phyloP scores from a whole-genome alignment of 1,140 invertebrate genomes.

The Trachymyrmex septentrionalis region DNA sequence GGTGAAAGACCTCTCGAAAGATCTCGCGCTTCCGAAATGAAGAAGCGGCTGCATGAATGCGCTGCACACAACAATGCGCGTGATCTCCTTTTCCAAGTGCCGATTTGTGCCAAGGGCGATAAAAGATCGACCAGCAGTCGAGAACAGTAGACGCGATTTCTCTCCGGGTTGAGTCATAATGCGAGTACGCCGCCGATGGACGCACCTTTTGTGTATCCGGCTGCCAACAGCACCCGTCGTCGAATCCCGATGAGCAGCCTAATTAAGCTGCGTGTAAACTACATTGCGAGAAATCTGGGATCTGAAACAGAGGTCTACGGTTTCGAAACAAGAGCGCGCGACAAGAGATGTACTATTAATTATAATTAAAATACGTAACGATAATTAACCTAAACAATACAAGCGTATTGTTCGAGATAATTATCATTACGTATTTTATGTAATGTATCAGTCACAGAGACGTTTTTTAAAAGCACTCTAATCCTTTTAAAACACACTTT shows the following conservation, averaged over 20 bases:
- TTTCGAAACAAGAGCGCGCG: constrained; percentile 20
- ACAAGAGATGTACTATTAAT: constrained; percentile 6
- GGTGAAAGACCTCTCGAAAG: constrained; percentile 35
- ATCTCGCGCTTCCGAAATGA: not conserved
- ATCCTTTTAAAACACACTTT: not conserved
- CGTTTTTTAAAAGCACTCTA: no score
- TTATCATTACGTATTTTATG: not conserved
- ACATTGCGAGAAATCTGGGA: not conserved
- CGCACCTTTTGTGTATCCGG: constrained; percentile 13
- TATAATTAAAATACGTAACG: constrained; percentile 2
- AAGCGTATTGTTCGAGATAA: not conserved
- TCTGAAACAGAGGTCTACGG: not conserved
- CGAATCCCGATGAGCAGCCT: not conserved
- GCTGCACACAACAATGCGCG: constrained; percentile 46
- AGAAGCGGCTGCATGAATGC: constrained; percentile 1
- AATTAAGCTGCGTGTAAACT: constrained; percentile 6
- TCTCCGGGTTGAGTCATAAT: constrained; percentile 62
- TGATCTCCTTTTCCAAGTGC: constrained; percentile 67
- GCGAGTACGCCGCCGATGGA: not conserved
- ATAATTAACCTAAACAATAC: not conserved
- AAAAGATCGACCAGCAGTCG: constrained; percentile 70
- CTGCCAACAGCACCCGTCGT: not conserved
- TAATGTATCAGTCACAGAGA: no score
- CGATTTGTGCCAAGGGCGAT: constrained; percentile 79
- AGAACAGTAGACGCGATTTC: constrained; percentile 55